phyloP scores from a whole-genome alignment of 2,888 invertebrate species.

The Automeris io region DNA sequence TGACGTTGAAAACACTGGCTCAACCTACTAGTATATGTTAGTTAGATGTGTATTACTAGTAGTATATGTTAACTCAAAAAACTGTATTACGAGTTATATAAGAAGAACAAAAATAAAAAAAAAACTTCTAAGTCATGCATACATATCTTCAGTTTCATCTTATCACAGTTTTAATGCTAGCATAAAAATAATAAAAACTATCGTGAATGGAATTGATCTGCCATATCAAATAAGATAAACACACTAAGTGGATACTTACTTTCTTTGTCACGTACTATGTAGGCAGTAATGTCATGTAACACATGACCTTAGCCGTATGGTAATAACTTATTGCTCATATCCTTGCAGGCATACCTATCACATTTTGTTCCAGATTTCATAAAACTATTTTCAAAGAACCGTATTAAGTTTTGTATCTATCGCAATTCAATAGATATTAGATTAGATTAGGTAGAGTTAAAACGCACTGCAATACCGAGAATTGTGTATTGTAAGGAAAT shows the following conservation, averaged over 20 bases:
- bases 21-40: no score
- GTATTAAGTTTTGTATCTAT: not conserved
- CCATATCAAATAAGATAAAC: slow-evolving; percentile 7
- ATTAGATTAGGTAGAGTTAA: slow-evolving; percentile 16
- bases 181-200: slow-evolving; percentile 1
- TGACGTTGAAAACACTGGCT: no score
- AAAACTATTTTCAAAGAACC: slow-evolving; percentile 8
- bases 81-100: no score
- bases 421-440: not conserved
- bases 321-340: slow-evolving; percentile 22
- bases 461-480: slow-evolving; percentile 22
- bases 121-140: no score
- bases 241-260: slow-evolving; percentile 19
- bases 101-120: no score
- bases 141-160: no score
- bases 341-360: slow-evolving; percentile 20
- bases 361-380: slow-evolving; percentile 19
- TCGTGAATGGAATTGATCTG: slow-evolving; percentile 4
- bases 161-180: no score
- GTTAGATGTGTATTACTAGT: no score
- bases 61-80: no score
- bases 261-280: slow-evolving; percentile 26
- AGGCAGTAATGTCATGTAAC: slow-evolving; percentile 13
- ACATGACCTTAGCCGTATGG: slow-evolving; percentile 25
- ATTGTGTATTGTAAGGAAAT: slow-evolving; percentile 38